Evolutionary conservation across 2,113 vertebrate species (phyloP).

Genomic region (Labeo rohita): DNA sequence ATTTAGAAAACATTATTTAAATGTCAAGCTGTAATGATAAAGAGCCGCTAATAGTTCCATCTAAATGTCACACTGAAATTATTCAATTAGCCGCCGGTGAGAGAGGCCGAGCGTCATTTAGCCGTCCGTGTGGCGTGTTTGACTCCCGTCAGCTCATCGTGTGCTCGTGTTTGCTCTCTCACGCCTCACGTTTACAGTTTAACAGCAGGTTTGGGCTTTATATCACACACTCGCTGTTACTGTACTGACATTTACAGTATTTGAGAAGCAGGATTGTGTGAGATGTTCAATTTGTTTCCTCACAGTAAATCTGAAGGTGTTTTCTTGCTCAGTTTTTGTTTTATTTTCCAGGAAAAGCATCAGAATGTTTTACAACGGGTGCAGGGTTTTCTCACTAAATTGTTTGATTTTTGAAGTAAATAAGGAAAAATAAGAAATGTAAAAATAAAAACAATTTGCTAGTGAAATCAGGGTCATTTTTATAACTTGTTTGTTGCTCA

Average conservation of each 20-base stretch:
- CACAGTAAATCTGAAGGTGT: no score
- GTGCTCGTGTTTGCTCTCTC: slow-evolving; percentile 57
- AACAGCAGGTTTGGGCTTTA: neutral
- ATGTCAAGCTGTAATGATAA: slow-evolving; percentile 76
- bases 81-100: slow-evolving; percentile 76
- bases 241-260: neutral
- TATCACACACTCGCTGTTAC: neutral
- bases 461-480: neutral
- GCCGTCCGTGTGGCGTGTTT: neutral
- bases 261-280: neutral
- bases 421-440: neutral
- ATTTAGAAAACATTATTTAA: slow-evolving; percentile 78
- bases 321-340: no score
- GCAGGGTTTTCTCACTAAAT: no score
- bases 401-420: neutral
- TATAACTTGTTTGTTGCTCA: neutral
- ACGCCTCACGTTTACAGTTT: neutral
- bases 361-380: no score
- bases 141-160: no score
- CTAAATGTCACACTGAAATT: slow-evolving; percentile 82
- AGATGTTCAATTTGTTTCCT: no score
- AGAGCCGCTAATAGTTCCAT: slow-evolving; percentile 72
- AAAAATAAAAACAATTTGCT: neutral
- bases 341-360: no score
- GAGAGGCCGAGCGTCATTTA: slow-evolving; percentile 33